Percentiles rank a stretch among this genome's conserved stretches.
Conservation (phyloP, 2,888 invertebrate species). For the Drosophila planitibia region DNA sequence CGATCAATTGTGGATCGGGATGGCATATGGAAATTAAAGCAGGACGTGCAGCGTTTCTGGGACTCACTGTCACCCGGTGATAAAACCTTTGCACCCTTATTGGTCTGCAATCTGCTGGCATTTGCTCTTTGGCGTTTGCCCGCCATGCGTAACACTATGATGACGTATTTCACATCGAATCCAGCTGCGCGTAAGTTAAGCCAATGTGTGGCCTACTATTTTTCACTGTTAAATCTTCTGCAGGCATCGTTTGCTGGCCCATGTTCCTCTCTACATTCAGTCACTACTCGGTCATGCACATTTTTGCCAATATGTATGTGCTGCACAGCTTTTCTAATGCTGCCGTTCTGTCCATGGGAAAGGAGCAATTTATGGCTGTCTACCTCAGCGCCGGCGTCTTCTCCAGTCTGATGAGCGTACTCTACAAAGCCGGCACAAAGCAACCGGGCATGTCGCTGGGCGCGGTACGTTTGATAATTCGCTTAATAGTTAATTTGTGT, state of each 20-base stretch:
- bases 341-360: constrained; percentile 91
- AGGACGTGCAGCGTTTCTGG: constrained; percentile 87
- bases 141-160: constrained; percentile 89
- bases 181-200: constrained; percentile 89
- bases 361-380: constrained; percentile 96
- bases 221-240: constrained; percentile 42
- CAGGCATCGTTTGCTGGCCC: constrained; percentile 92
- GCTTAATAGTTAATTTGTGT: not conserved
- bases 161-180: constrained; percentile 93
- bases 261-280: constrained; percentile 98
- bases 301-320: constrained; percentile 98
- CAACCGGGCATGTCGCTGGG: constrained; percentile 94
- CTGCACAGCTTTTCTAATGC: constrained; percentile 90
- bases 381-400: constrained; percentile 95
- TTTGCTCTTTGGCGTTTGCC: constrained; percentile 94
- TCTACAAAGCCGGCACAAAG: constrained; percentile 90
- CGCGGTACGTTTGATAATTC: constrained; percentile 89
- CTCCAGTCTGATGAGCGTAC: constrained; percentile 93
- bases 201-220: not conserved
- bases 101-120: constrained; percentile 91
- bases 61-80: constrained; percentile 90
- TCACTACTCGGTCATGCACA: constrained; percentile 94
- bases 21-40: constrained; percentile 70
- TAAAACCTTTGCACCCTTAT: constrained; percentile 92
- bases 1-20: constrained; percentile 51